Evolutionary conservation across 2,888 invertebrate genomes (phyloP), one percentile per base, ranked within the genome.

Genomic region (Drosophila hamatofila): DNA sequence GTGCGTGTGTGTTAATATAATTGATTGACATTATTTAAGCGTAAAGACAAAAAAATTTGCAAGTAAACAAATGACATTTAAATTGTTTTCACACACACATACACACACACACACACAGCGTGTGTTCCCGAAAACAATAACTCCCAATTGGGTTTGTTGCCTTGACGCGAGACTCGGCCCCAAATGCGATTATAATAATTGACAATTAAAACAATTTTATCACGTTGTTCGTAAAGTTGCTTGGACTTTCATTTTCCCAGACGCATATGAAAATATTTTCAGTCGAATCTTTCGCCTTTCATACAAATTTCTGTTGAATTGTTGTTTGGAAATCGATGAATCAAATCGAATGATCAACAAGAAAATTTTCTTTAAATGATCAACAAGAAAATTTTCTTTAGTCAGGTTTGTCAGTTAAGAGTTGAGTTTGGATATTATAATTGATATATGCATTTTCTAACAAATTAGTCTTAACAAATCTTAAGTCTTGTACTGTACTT

Each of bases 11-110:
- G 64, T 52, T 72, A 72, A 77, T 77, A 72, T 77, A 77, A 77
- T 77, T 77, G 76, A 77, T 77, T 77, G 76, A 72, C 72, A 73
- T 76, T 67, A 72, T 77, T 77, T 65, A 76, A 69, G 72, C 77
- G 68, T 61, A 60, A 73, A 72, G 72, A 68, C 59, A 59, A 68
- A 52, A 67, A 75, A 75, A 75, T 51, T 58, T 61, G 60, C 48
- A 59, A 39, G 74, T 58, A 78, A 75, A 75, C 75, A 81, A 81
- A 80, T 71, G 71, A 67, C 67, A 80, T 80, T 75, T 58, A 77
- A 80, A 83, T 72, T 78, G 76, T 61, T 61, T 72, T 25, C 30
- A 25, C 48, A 44, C 30, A 44, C 14, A 12, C 57, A 14, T n/a
- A n/a, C n/a, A 41, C 41, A 41, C 16, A 37, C 37, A 37, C 41